Base-by-base conservation (phyloP, 2,797 vertebrate species). In the Neomorphus geoffroyi region DNA sequence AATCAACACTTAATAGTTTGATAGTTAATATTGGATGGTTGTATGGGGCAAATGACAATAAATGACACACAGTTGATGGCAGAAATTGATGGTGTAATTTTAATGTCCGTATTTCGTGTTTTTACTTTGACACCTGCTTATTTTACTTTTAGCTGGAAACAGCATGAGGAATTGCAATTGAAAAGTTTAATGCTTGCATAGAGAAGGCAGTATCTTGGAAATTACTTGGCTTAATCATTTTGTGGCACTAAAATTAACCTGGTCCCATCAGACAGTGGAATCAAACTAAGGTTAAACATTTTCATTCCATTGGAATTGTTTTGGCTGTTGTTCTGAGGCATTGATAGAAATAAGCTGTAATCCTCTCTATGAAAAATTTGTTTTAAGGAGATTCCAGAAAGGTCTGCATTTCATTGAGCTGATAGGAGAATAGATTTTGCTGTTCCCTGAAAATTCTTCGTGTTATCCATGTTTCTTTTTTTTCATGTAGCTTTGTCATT, bases 121-220 rank as follows among this genome's bases (percentile, higher is more conserved):
- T 93, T 86, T 7, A 15, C 11, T 91, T n/a, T 71, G 74, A 77
- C 79, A 83, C 24, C 35, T 69, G 39, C 54, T 92, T 83, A 84
- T 90, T 94, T 94, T 67, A 27, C 69, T 90, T 92, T 58, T 88
- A 80, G 30, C 73, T 80, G 67, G 32, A 80, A 94, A 80, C 32
- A 51, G 46, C 60, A 70, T 27, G 54, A 92, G 69, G 60, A 81
- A 46, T 65, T 78, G 22, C 45, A 56, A 10, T 33, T 57, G 71
- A 28, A 26, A 60, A 67, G 56, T 93, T 77, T 57, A 80, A 43
- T 1, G 0, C 57, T 92, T 94, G 73, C n/a, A 41, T 39, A 37
- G 8, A 19, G 75, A 78, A 91, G 32, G 33, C 14, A 74, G 30
- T 54, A 35, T 86, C 60, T 72, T 90, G 70, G 60, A 95, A 93